Evolutionary conservation across 2,797 vertebrate species (phyloP).

Genomic region (Erithacus rubecula): DNA sequence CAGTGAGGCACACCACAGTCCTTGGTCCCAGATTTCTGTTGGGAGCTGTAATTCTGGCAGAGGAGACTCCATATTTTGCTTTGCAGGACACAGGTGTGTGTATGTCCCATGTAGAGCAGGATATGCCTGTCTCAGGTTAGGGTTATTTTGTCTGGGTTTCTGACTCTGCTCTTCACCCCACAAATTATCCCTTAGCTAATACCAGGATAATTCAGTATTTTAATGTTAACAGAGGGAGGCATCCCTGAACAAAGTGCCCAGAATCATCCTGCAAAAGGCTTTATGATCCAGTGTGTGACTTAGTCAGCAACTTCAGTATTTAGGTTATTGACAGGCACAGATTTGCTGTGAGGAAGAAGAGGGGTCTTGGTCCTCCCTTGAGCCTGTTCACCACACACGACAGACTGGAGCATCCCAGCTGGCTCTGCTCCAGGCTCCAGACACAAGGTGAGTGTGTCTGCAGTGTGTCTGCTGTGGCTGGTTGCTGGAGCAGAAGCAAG

Average conservation of each 20-base stretch:
- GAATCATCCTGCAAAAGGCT: not conserved
- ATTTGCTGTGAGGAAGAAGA: not conserved
- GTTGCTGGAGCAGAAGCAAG: not conserved
- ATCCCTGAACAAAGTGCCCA: not conserved
- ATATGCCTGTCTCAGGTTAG: not conserved
- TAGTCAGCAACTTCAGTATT: not conserved
- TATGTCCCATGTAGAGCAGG: not conserved
- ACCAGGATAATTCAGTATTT: not conserved
- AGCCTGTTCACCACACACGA: not conserved
- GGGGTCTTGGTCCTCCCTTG: fast-evolving
- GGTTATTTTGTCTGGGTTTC: not conserved
- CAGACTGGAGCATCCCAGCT: not conserved
- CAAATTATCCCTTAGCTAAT: not conserved
- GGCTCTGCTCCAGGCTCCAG: not conserved
- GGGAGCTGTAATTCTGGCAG: not conserved
- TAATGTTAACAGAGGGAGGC: not conserved
- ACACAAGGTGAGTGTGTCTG: not conserved
- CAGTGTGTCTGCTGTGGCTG: not conserved
- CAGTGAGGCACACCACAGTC: not conserved
- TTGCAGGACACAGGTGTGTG: not conserved
- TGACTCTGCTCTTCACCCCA: not conserved
- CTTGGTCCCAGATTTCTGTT: not conserved
- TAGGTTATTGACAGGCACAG: not conserved
- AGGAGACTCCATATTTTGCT: not conserved
- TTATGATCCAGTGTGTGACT: not conserved